A percentile compares a stretch with the other conserved stretches of the same genome.
phyloP scores from a whole-genome alignment of 2,113 vertebrate species.

The Andinoacara biseriatus region DNA sequence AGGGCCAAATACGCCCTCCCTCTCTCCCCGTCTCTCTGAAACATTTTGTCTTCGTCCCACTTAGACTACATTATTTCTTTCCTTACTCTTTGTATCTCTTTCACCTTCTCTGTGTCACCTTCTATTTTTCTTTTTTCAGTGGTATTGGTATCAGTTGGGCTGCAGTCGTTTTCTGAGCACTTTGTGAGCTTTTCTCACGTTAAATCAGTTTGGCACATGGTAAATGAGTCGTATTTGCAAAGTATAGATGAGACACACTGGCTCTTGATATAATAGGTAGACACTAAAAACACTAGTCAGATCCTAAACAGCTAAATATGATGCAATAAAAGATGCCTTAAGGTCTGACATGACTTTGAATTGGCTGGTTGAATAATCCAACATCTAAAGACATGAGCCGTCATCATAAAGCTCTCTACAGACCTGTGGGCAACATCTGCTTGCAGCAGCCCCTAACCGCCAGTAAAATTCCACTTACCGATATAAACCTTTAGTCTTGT shows the following conservation, averaged over 20 bases:
- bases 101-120: conserved; percentile 4
- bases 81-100: conserved; percentile 12
- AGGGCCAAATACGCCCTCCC: conserved; percentile 27
- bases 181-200: neutral
- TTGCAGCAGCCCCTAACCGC: neutral
- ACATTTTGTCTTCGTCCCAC: conserved; percentile 26
- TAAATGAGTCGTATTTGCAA: neutral
- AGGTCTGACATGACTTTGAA: neutral
- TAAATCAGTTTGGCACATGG: neutral
- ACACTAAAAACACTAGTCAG: neutral
- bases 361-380: neutral
- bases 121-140: neutral
- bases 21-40: neutral
- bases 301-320: neutral
- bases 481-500: neutral
- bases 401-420: no score
- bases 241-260: neutral
- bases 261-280: neutral
- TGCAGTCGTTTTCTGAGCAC: neutral
- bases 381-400: neutral
- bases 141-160: neutral
- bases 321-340: neutral
- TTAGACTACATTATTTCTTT: conserved; percentile 24
- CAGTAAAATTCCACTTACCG: conserved; percentile 52
- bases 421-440: no score